Conservation (phyloP, 2,797 vertebrate species). For the Crenuchus spilurus region DNA sequence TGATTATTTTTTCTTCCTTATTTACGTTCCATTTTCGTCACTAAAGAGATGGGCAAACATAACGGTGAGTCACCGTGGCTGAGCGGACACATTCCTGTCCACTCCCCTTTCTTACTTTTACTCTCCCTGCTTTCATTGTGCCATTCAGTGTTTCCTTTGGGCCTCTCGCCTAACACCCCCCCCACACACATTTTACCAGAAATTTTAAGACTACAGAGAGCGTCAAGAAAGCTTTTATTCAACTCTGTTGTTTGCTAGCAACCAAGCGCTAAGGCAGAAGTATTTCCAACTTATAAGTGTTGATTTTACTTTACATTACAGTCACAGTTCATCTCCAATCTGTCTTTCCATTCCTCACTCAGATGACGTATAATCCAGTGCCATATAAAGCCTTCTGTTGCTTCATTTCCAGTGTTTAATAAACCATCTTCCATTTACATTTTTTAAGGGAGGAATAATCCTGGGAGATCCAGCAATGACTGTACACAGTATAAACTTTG, state of each 20-base stretch:
- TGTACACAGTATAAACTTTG: constrained; percentile 3
- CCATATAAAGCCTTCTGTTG: neutral
- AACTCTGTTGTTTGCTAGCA: neutral
- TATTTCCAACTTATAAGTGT: neutral
- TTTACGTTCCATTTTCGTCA: constrained; percentile 64
- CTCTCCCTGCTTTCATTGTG: constrained; percentile 26
- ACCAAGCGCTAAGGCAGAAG: neutral
- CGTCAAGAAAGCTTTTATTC: constrained; percentile 19
- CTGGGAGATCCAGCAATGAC: neutral
- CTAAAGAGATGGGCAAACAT: constrained; percentile 72
- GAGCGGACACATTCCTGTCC: constrained; percentile 68
- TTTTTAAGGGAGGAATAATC: constrained; percentile 10
- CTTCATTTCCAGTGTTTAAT: constrained; percentile 7
- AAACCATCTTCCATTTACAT: constrained; percentile 21
- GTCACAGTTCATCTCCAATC: neutral
- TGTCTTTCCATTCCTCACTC: neutral
- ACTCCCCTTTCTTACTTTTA: constrained; percentile 46
- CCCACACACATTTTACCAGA: constrained; percentile 20
- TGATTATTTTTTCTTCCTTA: constrained; percentile 24
- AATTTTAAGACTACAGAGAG: constrained; percentile 10
- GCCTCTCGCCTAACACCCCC: constrained; percentile 7
- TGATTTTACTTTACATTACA: constrained; percentile 1
- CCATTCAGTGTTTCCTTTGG: constrained; percentile 37
- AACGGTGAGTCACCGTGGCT: constrained; percentile 74
- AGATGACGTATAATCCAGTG: neutral